phyloP scores from a whole-genome alignment of 2,888 invertebrate species.

The Antheraea assamensis region DNA sequence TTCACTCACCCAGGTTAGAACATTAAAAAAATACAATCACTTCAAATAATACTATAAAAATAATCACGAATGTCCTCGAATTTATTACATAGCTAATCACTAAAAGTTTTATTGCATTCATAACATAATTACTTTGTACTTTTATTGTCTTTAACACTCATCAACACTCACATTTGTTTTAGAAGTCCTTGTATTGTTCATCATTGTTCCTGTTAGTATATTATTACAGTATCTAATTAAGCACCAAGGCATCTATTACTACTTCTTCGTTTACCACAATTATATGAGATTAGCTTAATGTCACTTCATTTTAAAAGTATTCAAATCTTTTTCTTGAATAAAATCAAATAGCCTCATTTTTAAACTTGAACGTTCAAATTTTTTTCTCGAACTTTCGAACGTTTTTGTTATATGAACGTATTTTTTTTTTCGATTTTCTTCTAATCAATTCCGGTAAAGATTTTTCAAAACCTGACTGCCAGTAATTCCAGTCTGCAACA shows the following conservation, averaged over 20 bases:
- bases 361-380: neutral
- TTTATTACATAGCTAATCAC: neutral
- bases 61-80: neutral
- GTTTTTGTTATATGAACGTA: no score
- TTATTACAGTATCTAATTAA: neutral
- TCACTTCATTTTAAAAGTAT: neutral
- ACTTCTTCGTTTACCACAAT: neutral
- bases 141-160: neutral
- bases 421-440: neutral
- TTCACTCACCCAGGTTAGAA: neutral
- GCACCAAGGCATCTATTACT: neutral
- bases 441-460: neutral
- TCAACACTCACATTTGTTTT: neutral
- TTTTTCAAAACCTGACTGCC: neutral
- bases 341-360: no score
- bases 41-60: neutral
- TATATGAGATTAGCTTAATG: neutral
- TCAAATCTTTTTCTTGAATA: neutral
- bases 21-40: neutral
- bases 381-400: neutral
- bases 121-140: neutral
- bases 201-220: neutral
- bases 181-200: neutral
- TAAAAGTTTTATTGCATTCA: neutral
- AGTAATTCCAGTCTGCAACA: neutral